Percentiles rank a stretch among this genome's conserved stretches.
Evolutionary conservation across 2,797 vertebrate species (phyloP).

Genomic region (Setipinna tenuifilis): DNA sequence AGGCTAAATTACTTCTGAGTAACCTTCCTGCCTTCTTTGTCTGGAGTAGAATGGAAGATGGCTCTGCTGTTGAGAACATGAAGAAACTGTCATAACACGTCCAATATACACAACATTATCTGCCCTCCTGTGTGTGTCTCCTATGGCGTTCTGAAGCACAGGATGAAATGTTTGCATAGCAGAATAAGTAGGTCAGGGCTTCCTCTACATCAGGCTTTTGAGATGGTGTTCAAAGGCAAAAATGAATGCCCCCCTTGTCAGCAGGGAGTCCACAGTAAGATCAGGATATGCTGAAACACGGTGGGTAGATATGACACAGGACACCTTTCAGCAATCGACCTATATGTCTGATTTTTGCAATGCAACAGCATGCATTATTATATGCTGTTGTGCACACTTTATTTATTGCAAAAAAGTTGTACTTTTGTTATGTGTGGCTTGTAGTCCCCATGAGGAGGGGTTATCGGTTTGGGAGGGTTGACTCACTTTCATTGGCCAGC

Average conservation of each 20-base stretch:
- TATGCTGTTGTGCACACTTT: too few species aligned
- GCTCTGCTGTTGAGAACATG: not conserved
- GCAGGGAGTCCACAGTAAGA: not conserved
- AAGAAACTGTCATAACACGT: constrained; percentile 13
- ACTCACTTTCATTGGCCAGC: too few species aligned
- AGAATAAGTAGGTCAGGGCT: constrained; percentile 1
- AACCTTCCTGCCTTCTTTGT: not conserved
- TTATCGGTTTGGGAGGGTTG: too few species aligned
- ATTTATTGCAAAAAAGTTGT: too few species aligned
- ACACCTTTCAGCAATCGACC: not conserved
- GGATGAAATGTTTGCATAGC: constrained; percentile 16
- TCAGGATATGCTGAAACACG: constrained; percentile 1
- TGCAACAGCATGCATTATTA: too few species aligned
- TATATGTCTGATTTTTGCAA: not conserved
- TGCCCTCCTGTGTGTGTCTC: not conserved
- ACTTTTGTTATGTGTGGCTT: too few species aligned
- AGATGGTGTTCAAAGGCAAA: constrained; percentile 26
- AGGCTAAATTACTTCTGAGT: not conserved
- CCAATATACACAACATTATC: not conserved
- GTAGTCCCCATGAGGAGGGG: too few species aligned
- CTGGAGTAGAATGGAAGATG: not conserved
- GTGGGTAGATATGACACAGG: not conserved
- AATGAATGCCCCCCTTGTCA: constrained; percentile 20
- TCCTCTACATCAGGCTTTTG: not conserved
- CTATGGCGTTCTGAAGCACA: not conserved